Evolutionary conservation across 2,113 vertebrate genomes (phyloP).

Genomic region (Aspiorhynchus laticeps): DNA sequence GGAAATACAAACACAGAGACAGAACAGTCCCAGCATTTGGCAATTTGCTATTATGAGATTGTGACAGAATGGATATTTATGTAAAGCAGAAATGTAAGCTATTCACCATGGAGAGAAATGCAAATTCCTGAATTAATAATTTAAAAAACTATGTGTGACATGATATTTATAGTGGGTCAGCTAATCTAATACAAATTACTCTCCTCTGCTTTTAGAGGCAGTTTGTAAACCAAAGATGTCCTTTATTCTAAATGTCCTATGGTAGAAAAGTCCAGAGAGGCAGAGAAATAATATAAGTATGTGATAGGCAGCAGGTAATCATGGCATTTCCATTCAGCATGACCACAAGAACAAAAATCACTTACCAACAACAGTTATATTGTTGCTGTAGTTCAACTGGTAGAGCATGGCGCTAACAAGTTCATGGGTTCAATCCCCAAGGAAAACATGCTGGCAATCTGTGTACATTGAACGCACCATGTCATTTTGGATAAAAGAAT

Average conservation of each 20-base stretch:
- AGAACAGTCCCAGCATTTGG: background rate
- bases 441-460: too few relatives aligned
- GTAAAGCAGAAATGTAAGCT: background rate
- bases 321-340: background rate
- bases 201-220: background rate
- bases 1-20: background rate
- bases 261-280: background rate
- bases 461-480: too few relatives aligned
- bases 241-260: background rate
- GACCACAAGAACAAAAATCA: background rate
- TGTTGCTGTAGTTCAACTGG: background rate
- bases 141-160: background rate
- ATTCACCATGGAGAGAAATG: background rate
- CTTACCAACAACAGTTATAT: background rate
- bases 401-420: background rate
- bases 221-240: background rate
- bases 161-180: background rate
- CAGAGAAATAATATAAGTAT: background rate
- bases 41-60: background rate
- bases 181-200: background rate
- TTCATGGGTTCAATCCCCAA: background rate
- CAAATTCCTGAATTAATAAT: background rate
- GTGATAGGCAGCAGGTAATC: background rate
- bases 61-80: background rate
- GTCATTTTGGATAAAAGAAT: too few relatives aligned